Base-by-base conservation (phyloP, 1,140 invertebrate species). In the Macrotrachela quadricornifera region DNA sequence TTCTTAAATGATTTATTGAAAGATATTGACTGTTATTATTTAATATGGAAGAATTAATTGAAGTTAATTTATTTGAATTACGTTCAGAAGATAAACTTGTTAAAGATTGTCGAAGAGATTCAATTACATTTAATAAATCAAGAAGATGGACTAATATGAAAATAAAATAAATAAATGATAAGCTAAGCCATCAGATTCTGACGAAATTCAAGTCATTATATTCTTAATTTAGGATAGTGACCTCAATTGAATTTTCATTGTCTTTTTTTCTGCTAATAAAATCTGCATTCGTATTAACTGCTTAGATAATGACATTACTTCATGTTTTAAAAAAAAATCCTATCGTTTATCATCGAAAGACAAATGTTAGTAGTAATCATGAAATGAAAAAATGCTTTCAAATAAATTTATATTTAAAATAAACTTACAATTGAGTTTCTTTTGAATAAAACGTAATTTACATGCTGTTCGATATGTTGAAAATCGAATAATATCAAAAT, bases 111-210 rank as follows among this genome's bases (percentile, higher is more conserved):
- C 91, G 76, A 68, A 96, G 94, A 21, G 90, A 84, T 74, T 97
- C 91, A 59, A 96, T 95, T n/a, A 96, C 84, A 72, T 96, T 95
- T 88, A 88, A 96, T 63, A 97, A 91, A 71, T 96, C 91, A 53
- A 97, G 82, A 55, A 85, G 77, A 72, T 92, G 82, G 64, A 96
- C 87, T 92, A 73, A 57, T 79, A 77, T 50, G 59, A 56, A 59
- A 60, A 59, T 58, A 59, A 45, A 21, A 47, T 14, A 44, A 37
- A 42, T n/a, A n/a, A n/a, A n/a, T n/a, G n/a, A n/a, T n/a, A n/a
- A n/a, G n/a, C n/a, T n/a, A n/a, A n/a, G n/a, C n/a, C n/a, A n/a
- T n/a, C n/a, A n/a, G n/a, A n/a, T n/a, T n/a, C n/a, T n/a, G n/a
- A n/a, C n/a, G n/a, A n/a, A n/a, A n/a, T n/a, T n/a, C n/a, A n/a